Evolutionary conservation across 2,888 invertebrate genomes (phyloP), one percentile per base, ranked within the genome.

Genomic region (Boloria euphrosyne): DNA sequence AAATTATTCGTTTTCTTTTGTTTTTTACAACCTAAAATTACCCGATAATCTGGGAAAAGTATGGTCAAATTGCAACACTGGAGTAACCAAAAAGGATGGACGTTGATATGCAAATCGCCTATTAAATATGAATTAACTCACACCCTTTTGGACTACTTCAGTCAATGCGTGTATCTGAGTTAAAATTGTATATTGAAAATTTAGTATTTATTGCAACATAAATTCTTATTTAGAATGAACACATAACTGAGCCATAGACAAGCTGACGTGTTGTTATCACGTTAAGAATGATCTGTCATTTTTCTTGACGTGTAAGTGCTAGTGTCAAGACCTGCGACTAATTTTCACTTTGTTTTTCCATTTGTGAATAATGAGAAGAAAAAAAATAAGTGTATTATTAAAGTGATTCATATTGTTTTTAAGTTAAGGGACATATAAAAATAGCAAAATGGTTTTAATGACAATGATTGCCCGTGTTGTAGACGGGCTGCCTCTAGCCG

Each of bases 401-500:
- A 67, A 69, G 70, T 65, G 53, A 66, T 50, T 43, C 22, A 72
- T 71, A 77, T 73, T 80, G 72, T 79, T 74, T 47, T 73, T 77
- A 71, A 73, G 73, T 77, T 76, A 72, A 80, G 68, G 76, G 75
- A 83, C 78, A 71, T 49, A 76, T 43, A 74, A 71, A 68, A 79
- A 67, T 71, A 71, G 69, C 75, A 95, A 92, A 84, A 99, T 99
- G 99, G 98, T 99, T 86, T 90, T 98, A 83, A 95, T 99, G 94
- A 99, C 99, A 71, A 98, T 99, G 97, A 98, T 99, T 81, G 99
- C 98, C 31, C 94, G 99, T 78, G 96, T 98, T 77, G 95, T 96
- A 76, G 99, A 99, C 91, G 99, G 98, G 44, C 93, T 99, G 74
- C 98, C 98, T 64, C 91, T 99, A 78, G 98, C 98, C 69, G 99